Percentiles rank a stretch among this genome's conserved stretches.
Conservation (phyloP, 53 echinoderm and acorn worm genomes). For the Henricia sp. region DNA sequence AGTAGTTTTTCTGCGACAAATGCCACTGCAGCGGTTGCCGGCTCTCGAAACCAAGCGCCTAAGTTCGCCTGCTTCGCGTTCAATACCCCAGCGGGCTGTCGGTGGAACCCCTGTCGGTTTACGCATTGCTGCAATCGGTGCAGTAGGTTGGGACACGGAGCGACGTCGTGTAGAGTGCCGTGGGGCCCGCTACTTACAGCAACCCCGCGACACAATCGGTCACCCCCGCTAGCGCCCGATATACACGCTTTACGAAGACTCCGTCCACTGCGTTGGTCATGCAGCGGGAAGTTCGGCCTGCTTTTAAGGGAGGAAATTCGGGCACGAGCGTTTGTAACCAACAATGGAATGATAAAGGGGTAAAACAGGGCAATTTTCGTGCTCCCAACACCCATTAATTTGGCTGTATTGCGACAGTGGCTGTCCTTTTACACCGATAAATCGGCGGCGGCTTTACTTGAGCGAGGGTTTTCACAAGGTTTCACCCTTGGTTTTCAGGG, state of each 20-base stretch:
- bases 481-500: slow-evolving; percentile 38
- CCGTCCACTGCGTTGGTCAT: neutral
- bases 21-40: neutral
- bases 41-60: neutral
- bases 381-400: slow-evolving; percentile 48
- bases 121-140: neutral
- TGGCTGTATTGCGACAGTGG: neutral
- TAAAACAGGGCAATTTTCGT: neutral
- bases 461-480: slow-evolving; percentile 23
- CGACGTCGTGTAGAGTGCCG: neutral
- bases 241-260: neutral
- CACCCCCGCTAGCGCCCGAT: neutral
- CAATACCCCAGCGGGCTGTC: neutral
- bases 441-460: neutral
- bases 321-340: neutral
- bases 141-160: neutral
- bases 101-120: neutral
- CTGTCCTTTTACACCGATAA: slow-evolving; percentile 2
- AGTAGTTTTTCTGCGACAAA: neutral
- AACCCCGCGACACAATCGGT: neutral
- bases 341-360: neutral
- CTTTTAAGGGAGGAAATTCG: neutral
- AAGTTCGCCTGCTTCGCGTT: slow-evolving; percentile 12
- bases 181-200: neutral
- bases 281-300: neutral